Percentiles rank a stretch among this genome's conserved stretches.
Evolutionary conservation across 30 jellyfish, hydroid and myxozoan species (phyloP).

Genomic region (Chrysaora quinquecirrha): DNA sequence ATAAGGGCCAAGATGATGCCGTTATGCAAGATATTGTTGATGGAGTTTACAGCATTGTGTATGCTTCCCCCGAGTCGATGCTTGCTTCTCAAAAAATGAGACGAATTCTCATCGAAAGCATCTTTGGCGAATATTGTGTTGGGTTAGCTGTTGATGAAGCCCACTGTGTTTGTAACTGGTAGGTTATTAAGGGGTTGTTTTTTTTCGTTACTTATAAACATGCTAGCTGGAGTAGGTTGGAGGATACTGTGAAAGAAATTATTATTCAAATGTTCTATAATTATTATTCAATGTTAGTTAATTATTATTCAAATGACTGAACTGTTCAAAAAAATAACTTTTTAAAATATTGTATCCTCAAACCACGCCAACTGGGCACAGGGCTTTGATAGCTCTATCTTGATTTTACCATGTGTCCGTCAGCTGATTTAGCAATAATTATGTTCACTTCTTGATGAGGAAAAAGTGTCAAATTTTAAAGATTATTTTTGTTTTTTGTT

Average conservation of each 20-base stretch:
- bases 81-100: conserved; percentile 13
- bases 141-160: conserved; percentile 33
- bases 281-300: too few relatives aligned
- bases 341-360: too few relatives aligned
- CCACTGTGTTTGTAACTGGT: conserved; percentile 13
- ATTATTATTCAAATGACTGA: too few relatives aligned
- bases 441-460: too few relatives aligned
- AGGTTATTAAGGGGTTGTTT: background rate
- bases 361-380: too few relatives aligned
- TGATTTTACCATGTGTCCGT: too few relatives aligned
- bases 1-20: conserved; percentile 1
- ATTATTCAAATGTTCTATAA: too few relatives aligned
- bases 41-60: conserved; percentile 4
- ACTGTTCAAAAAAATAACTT: too few relatives aligned
- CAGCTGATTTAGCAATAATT: too few relatives aligned
- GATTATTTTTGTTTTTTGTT: too few relatives aligned
- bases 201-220: background rate
- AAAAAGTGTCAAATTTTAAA: too few relatives aligned
- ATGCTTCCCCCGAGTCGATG: conserved; percentile 3
- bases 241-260: background rate
- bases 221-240: background rate
- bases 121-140: conserved; percentile 15
- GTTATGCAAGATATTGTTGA: background rate
- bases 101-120: background rate
- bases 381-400: too few relatives aligned